These are phyloP conservation scores for Patella caerulea DNA, from an alignment of 2,888 invertebrate genomes.

Conservation along the genomic window DNA sequence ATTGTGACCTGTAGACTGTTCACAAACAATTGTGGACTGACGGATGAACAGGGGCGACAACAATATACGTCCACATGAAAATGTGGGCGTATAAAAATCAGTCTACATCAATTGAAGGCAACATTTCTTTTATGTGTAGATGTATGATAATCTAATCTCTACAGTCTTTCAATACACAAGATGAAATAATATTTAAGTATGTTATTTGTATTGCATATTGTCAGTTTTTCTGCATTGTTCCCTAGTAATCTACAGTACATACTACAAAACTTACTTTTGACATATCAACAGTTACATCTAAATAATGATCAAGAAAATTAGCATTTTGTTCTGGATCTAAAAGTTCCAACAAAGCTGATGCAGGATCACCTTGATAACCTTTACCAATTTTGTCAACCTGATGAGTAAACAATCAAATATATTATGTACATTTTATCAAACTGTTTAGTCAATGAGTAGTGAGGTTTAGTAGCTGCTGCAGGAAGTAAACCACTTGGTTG, in stretches of 20 bases:
- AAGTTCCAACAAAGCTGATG: slow-evolving; percentile 95
- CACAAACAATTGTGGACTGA: no score
- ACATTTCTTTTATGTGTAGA: not conserved
- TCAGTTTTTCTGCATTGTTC: not conserved
- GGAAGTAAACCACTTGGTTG: no score
- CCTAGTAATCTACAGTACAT: not conserved
- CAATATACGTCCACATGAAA: no score
- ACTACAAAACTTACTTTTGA: slow-evolving; percentile 78
- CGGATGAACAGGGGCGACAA: no score
- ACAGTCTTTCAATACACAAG: not conserved
- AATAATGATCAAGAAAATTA: slow-evolving; percentile 97
- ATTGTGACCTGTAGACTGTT: no score
- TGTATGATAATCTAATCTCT: not conserved
- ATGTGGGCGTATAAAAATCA: no score
- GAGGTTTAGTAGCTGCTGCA: no score
- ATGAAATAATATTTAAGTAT: not conserved
- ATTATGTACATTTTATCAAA: no score
- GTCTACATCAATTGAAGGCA: no score
- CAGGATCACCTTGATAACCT: slow-evolving; percentile 95
- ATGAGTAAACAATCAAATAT: no score
- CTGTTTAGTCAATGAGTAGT: no score
- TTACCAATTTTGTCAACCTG: slow-evolving; percentile 78
- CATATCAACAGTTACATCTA: slow-evolving; percentile 97
- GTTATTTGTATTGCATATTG: not conserved
- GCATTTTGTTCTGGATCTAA: slow-evolving; percentile 99